Conservation (phyloP, 2,888 invertebrate genomes). For the Ormia ochracea region DNA sequence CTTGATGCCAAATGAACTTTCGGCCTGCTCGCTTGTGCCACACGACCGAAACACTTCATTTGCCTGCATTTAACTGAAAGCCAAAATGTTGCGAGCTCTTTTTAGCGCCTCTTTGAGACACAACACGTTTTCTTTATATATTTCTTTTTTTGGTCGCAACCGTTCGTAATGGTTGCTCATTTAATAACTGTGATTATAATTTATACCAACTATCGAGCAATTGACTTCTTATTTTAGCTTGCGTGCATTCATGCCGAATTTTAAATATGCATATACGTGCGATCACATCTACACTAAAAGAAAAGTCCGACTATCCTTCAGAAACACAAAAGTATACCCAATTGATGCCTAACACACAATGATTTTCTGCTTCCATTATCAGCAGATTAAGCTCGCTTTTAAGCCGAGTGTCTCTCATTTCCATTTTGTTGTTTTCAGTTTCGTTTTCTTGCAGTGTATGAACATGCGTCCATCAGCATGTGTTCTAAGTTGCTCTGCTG, state of each 20-base stretch:
- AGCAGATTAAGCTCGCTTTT: no score
- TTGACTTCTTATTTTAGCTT: neutral
- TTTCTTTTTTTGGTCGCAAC: neutral
- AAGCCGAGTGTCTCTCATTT: no score
- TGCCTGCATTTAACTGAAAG: constrained; percentile 17
- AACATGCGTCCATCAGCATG: neutral
- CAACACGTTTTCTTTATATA: neutral
- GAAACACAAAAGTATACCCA: no score
- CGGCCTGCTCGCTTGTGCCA: constrained; percentile 53
- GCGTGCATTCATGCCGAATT: neutral
- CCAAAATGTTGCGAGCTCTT: constrained; percentile 19
- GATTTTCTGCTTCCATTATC: no score
- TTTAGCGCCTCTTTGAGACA: constrained; percentile 50
- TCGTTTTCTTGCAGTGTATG: neutral
- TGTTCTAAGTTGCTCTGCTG: neutral
- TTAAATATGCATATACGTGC: neutral
- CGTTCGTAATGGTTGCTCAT: constrained; percentile 34
- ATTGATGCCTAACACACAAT: no score
- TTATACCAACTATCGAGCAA: constrained; percentile 9
- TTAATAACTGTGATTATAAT: constrained; percentile 50
- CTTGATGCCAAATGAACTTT: neutral
- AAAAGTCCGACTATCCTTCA: no score
- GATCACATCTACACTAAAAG: neutral
- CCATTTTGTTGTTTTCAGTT: no score
- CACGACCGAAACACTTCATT: constrained; percentile 47